These are phyloP conservation scores for Lobophora halterata DNA, from an alignment of 2,888 invertebrate genomes.

Conservation along the genomic window DNA sequence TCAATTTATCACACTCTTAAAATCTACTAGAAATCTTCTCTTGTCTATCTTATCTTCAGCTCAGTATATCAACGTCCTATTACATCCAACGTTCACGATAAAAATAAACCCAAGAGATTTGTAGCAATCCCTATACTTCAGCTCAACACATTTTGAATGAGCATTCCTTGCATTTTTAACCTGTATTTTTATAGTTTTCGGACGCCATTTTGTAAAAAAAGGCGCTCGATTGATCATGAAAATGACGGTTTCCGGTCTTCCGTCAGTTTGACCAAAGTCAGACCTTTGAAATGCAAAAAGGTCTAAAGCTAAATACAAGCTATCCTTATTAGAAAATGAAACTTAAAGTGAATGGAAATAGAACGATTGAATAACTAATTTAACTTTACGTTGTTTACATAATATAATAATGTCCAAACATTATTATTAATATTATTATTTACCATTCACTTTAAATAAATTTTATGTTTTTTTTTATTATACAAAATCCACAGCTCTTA, in stretches of 20 bases:
- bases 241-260: slow-evolving; percentile 3
- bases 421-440: too few species aligned
- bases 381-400: too few species aligned
- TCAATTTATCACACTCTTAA: slow-evolving; percentile 9
- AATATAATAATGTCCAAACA: too few species aligned
- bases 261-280: background rate
- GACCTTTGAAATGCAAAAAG: background rate
- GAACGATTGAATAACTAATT: too few species aligned
- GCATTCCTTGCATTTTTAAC: slow-evolving; percentile 36
- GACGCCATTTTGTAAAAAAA: slow-evolving; percentile 25
- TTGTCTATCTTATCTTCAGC: background rate
- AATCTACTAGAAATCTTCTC: too few species aligned
- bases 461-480: too few species aligned
- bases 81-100: slow-evolving; percentile 40
- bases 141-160: slow-evolving; percentile 34
- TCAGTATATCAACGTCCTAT: slow-evolving; percentile 14
- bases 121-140: slow-evolving; percentile 30
- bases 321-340: too few species aligned
- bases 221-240: slow-evolving; percentile 16
- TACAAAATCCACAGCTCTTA: too few species aligned
- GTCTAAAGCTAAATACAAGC: too few species aligned
- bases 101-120: slow-evolving; percentile 56
- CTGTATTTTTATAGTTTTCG: slow-evolving; percentile 23
- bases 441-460: too few species aligned
- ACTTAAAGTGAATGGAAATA: too few species aligned